Conservation (phyloP, 2,888 invertebrate genomes). For the Pachliopta kotzebuea region DNA sequence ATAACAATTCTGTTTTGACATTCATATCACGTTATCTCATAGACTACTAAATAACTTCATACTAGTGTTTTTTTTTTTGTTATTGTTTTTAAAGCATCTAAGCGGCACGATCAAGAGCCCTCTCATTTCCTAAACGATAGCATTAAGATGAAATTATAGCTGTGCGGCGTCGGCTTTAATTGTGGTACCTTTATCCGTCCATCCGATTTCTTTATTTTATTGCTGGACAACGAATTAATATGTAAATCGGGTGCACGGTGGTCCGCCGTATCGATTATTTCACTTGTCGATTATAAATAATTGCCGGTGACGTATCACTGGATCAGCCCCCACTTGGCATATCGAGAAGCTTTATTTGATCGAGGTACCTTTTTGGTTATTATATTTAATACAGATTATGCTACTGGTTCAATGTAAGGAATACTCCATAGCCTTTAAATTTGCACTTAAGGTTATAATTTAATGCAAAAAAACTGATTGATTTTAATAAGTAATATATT, state of each 20-base stretch:
- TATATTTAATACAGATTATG: no score
- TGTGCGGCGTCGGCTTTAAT: conserved; percentile 66
- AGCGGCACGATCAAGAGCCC: conserved; percentile 42
- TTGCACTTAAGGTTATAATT: no score
- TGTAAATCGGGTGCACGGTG: conserved; percentile 74
- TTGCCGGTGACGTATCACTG: conserved; percentile 26
- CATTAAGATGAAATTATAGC: conserved; percentile 69
- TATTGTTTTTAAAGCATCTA: conserved; percentile 46
- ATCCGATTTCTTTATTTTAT: conserved; percentile 78
- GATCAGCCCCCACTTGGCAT: conserved; percentile 26
- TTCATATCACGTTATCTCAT: conserved; percentile 36
- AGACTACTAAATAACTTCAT: conserved; percentile 37
- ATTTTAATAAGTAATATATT: no score
- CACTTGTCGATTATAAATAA: conserved; percentile 42
- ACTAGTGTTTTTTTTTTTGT: conserved; percentile 32
- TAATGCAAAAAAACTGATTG: no score
- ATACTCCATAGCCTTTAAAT: no score
- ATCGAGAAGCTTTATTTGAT: conserved; percentile 1
- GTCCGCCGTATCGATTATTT: conserved; percentile 49
- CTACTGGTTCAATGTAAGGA: no score
- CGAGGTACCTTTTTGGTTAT: no score
- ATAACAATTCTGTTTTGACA: conserved; percentile 38
- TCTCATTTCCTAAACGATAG: conserved; percentile 47
- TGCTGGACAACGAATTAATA: conserved; percentile 75
- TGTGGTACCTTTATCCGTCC: conserved; percentile 59